Evolutionary conservation across 2,797 vertebrate species (phyloP).

Genomic region (Crenichthys baileyi): DNA sequence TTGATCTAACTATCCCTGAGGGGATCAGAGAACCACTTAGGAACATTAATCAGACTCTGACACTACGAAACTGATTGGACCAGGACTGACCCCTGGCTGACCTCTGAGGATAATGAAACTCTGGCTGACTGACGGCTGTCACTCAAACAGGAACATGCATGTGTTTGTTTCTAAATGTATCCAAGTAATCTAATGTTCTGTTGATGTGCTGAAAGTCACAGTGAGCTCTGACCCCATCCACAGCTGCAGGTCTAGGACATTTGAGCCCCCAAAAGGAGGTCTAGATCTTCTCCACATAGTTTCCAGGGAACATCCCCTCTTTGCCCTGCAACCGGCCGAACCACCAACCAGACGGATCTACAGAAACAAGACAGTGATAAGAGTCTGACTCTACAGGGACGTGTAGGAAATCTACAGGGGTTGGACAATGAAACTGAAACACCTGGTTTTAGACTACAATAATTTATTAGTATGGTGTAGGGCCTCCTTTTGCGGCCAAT

Average conservation of each 20-base stretch:
- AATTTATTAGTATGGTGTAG: too few species aligned
- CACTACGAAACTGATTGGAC: neutral
- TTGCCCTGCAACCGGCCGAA: conserved; percentile 81
- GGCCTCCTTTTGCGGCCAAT: too few species aligned
- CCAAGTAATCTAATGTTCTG: neutral
- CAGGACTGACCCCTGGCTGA: neutral
- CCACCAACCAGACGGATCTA: conserved; percentile 89
- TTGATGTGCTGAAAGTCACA: conserved; percentile 5
- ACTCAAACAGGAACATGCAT: conserved; percentile 8
- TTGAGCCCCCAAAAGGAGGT: neutral
- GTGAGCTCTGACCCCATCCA: conserved; percentile 24
- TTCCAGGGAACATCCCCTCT: conserved; percentile 88
- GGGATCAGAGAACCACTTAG: conserved; percentile 9
- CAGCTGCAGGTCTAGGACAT: conserved; percentile 2
- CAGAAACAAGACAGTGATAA: conserved; percentile 1
- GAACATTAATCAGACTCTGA: too few species aligned
- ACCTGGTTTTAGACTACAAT: too few species aligned
- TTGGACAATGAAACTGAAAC: too few species aligned
- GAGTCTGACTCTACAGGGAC: neutral
- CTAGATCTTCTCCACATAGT: conserved; percentile 88
- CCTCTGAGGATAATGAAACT: conserved; percentile 6
- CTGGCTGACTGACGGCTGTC: neutral
- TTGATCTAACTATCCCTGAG: neutral
- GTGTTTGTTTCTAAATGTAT: neutral
- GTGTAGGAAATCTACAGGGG: neutral